Percentiles rank a stretch among this genome's conserved stretches.
phyloP scores from a whole-genome alignment of 2,888 invertebrate genomes.

The Morpho achilles region DNA sequence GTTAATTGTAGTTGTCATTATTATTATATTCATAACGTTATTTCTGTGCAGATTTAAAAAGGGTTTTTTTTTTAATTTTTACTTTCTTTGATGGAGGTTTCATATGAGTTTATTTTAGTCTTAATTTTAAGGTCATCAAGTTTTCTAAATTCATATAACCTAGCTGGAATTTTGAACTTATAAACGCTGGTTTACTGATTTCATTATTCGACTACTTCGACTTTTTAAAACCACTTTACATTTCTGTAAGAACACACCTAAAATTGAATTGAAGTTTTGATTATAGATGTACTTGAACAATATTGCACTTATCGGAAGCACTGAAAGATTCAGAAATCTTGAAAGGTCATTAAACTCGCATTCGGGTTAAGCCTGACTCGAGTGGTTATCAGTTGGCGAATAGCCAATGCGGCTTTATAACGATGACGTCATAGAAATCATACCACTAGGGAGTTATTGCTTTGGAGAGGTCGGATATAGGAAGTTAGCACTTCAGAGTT shows the following conservation, averaged over 20 bases:
- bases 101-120: no score
- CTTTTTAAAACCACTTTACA: no score
- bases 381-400: conserved; percentile 67
- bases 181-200: no score
- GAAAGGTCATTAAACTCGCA: conserved; percentile 64
- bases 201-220: no score
- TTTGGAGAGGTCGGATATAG: conserved; percentile 20
- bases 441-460: conserved; percentile 24
- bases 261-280: conserved; percentile 7
- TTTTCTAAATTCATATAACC: no score
- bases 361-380: conserved; percentile 58
- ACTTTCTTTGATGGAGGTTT: no score
- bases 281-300: conserved; percentile 24
- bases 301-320: conserved; percentile 35
- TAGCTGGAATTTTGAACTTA: no score
- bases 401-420: conserved; percentile 59
- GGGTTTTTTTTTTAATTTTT: neutral
- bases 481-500: conserved; percentile 8
- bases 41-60: neutral
- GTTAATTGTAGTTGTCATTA: conserved; percentile 22
- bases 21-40: conserved; percentile 4
- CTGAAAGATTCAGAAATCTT: conserved; percentile 49
- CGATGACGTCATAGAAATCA: conserved; percentile 49
- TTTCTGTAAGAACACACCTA: neutral
- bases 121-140: no score